phyloP scores from a whole-genome alignment of 1,140 invertebrate species.

The Pseudobourletiella spinata region DNA sequence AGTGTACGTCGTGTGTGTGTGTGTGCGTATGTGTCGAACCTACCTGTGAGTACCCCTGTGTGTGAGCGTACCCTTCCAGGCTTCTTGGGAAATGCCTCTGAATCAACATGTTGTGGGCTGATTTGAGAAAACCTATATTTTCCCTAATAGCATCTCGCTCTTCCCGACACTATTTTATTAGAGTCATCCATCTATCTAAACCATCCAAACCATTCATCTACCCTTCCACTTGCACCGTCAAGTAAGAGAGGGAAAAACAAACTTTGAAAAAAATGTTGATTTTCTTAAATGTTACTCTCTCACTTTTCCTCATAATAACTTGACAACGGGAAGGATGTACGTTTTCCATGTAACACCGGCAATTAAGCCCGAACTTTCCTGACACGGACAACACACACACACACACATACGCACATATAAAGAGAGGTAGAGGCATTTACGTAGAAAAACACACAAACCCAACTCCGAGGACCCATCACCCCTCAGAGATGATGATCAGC shows the following conservation, averaged over 20 bases:
- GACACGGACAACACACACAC: neutral
- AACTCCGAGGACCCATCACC: too few relatives aligned
- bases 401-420: neutral
- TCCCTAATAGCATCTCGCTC: constrained; percentile 10
- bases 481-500: too few relatives aligned
- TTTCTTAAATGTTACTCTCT: constrained; percentile 2
- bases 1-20: too few relatives aligned
- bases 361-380: neutral
- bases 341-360: neutral
- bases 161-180: constrained; percentile 25
- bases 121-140: constrained; percentile 16
- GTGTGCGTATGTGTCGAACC: too few relatives aligned
- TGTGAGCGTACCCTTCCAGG: too few relatives aligned
- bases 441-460: too few relatives aligned
- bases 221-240: neutral
- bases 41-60: too few relatives aligned
- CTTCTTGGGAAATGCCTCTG: neutral
- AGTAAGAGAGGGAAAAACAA: neutral
- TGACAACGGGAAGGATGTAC: neutral
- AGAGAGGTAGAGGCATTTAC: neutral
- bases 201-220: neutral
- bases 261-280: neutral
- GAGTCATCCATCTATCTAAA: constrained; percentile 1
- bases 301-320: neutral
- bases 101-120: constrained; percentile 11